Evolutionary conservation across 1,140 invertebrate species (phyloP).

Genomic region (Phocides pigmalion): DNA sequence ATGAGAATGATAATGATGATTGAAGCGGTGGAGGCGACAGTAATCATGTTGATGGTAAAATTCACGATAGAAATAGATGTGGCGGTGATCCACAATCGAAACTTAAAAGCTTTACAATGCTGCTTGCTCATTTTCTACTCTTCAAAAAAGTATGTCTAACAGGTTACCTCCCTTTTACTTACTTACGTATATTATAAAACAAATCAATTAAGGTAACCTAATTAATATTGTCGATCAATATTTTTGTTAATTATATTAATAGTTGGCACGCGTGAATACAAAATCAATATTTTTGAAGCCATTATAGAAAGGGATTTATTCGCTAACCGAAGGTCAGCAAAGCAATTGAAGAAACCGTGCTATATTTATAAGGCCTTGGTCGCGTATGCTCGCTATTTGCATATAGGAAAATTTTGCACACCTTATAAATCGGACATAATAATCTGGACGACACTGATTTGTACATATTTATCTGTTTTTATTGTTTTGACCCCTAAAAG

Average conservation of each 20-base stretch:
- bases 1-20: no score
- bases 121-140: no score
- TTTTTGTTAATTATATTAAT: not conserved
- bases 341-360: conserved; percentile 7
- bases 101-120: no score
- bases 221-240: no score
- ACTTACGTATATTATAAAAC: no score
- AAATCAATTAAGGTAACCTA: no score
- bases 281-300: not conserved
- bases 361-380: conserved; percentile 30
- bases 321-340: conserved; percentile 28
- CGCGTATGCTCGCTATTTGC: conserved; percentile 21
- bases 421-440: conserved; percentile 2
- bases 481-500: not conserved
- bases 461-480: not conserved
- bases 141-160: no score
- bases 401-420: conserved; percentile 30
- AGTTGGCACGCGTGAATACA: not conserved
- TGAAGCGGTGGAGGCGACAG: no score
- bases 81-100: no score
- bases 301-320: conserved; percentile 20
- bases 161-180: no score
- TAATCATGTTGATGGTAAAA: no score
- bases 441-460: conserved; percentile 4
- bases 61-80: no score